A percentile compares a stretch with the other conserved stretches of the same genome.
Conservation (phyloP, 64 coral and sea anemone genomes). For the Acropora tenuis region DNA sequence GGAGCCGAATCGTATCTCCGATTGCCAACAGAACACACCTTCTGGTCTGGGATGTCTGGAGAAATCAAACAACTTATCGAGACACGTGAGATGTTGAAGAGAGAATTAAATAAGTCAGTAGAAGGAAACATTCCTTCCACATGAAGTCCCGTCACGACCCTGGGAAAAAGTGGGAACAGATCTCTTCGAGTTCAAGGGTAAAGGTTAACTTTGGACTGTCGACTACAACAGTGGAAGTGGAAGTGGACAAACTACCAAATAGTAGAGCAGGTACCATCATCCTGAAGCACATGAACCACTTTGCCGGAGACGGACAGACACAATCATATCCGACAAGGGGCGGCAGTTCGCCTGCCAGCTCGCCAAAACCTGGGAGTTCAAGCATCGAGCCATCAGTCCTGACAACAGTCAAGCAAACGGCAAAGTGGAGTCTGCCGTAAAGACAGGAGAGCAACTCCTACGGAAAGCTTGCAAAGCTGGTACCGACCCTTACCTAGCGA, state of each 20-base stretch:
- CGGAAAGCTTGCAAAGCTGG: not conserved
- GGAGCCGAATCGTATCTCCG: slow-evolving; percentile 17
- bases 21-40: not conserved
- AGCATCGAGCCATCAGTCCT: slow-evolving; percentile 29
- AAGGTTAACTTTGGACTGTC: not conserved
- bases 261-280: not conserved
- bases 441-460: slow-evolving; percentile 7
- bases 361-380: slow-evolving; percentile 27
- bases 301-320: slow-evolving; percentile 32
- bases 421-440: not conserved
- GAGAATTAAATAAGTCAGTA: not conserved
- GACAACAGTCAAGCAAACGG: slow-evolving; percentile 3
- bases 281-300: slow-evolving; percentile 25
- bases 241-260: slow-evolving; percentile 21
- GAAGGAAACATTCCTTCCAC: slow-evolving; percentile 15
- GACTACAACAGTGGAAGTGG: slow-evolving; percentile 62
- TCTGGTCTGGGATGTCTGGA: slow-evolving; percentile 17
- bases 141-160: slow-evolving; percentile 7
- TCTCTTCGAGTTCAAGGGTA: not conserved
- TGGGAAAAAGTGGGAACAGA: slow-evolving; percentile 46
- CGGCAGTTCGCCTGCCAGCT: slow-evolving; percentile 27
- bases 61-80: slow-evolving; percentile 22
- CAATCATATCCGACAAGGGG: slow-evolving; percentile 28
- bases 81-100: not conserved
- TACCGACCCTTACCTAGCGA: slow-evolving; percentile 6